Evolutionary conservation across 2,888 invertebrate genomes (phyloP).

Genomic region (Agonum fuliginosum): DNA sequence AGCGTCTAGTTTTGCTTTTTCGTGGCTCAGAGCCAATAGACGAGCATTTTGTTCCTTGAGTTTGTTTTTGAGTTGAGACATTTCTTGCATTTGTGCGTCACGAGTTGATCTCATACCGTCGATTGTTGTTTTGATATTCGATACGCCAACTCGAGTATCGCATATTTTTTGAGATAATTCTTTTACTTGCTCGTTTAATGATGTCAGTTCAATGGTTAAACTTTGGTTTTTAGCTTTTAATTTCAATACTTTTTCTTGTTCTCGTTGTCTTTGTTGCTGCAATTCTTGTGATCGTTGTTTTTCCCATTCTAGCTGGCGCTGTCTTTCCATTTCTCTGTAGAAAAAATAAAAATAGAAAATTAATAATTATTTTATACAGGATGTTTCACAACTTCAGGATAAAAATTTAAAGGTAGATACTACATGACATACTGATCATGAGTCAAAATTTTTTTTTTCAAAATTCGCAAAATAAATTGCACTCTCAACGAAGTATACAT

Average conservation of each 20-base stretch:
- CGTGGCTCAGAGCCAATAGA: slow-evolving; percentile 86
- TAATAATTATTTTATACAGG: not conserved
- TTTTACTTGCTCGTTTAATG: slow-evolving; percentile 77
- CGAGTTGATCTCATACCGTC: slow-evolving; percentile 96
- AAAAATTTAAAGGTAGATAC: too few relatives aligned
- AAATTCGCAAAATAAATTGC: too few relatives aligned
- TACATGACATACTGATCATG: too few relatives aligned
- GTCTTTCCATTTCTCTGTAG: slow-evolving; percentile 91
- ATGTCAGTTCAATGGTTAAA: slow-evolving; percentile 85
- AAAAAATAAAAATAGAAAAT: slow-evolving; percentile 30
- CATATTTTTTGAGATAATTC: slow-evolving; percentile 88
- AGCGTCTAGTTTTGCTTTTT: slow-evolving; percentile 87
- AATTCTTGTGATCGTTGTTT: slow-evolving; percentile 89
- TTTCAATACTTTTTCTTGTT: slow-evolving; percentile 88
- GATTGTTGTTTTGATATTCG: slow-evolving; percentile 94
- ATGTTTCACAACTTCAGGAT: too few relatives aligned
- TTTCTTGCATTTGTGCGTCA: slow-evolving; percentile 91
- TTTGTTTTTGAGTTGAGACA: slow-evolving; percentile 86
- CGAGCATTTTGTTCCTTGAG: slow-evolving; percentile 91
- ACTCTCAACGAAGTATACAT: too few relatives aligned
- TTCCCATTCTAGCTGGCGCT: slow-evolving; percentile 97
- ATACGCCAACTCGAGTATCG: slow-evolving; percentile 90
- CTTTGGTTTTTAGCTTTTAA: slow-evolving; percentile 92
- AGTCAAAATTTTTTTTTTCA: too few relatives aligned
- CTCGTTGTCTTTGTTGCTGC: slow-evolving; percentile 88